Base-by-base conservation (phyloP, 2,113 vertebrate species). In the Alligator mississippiensis region DNA sequence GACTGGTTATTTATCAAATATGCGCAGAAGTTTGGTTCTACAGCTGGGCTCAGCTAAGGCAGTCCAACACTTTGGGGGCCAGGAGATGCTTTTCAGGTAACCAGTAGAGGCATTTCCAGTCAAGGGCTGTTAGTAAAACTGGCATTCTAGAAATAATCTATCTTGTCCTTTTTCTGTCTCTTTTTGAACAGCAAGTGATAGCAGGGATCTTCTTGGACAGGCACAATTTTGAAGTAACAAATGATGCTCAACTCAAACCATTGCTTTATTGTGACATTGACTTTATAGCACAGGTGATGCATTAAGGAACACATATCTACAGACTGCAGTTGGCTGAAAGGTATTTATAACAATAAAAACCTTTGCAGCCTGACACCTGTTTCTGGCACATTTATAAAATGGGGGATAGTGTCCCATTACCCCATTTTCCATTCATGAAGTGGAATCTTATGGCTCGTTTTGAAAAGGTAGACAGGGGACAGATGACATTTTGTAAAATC, bases 1-100 rank as follows among this genome's bases (percentile, higher is more conserved):
- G 86, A 93, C 97, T 88, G 91, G 83, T 96, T 97, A 95, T 94
- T 95, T 87, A 86, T 93, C 89, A 91, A 80, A 90, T 82, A 59
- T 68, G 89, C 82, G 82, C 84, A 82, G 82, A 88, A 90, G 78
- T 68, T 89, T 34, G n/a, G 22, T 62, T 86, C 61, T 94, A 66
- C 80, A 38, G 77, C 60, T 11, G 54, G 19, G 66, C 93, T 91
- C 30, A 80, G 72, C 57, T 79, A 87, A 64, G 62, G 62, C 24
- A 82, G 60, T 63, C 81, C 72, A 87, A 86, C 58, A 6, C 74
- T 93, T 63, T 82, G 91, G 86, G 93, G 90, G 66, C 15, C 77
- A 90, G 89, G 79, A 88, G 78, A 24, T 66, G 60, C 72, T 90
- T 89, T 95, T 91, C 77, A 79, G 61, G 77, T n/a, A 72, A 89